Base-by-base conservation (phyloP, 2,888 invertebrate species). In the Horisme vitalbata region DNA sequence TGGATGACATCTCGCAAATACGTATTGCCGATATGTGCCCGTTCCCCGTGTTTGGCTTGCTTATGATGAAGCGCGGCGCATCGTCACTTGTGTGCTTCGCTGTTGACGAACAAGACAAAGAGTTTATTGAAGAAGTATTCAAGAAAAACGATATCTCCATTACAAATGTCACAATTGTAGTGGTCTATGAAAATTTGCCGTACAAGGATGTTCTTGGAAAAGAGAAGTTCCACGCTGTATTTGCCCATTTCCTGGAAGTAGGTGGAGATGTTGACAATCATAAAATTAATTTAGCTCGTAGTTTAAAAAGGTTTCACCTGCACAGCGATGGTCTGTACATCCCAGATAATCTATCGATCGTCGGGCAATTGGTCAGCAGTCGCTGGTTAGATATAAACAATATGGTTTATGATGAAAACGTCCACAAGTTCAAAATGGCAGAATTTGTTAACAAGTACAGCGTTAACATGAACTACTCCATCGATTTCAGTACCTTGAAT, bases 41-140 rank as follows among this genome's bases (percentile, higher is more conserved):
- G 4, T 92, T 94, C 67, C 94, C 94, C 0, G 57, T 93, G 27
- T 90, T 93, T 63, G 93, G 93, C 0, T 67, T 94, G 27, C 71
- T 89, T 39, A 75, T 93, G 69, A 75, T 93, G 11, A 90, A 90
- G 63, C 79, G 86, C 38, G 90, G 91, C 27, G 74, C 77, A 9
- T 69, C 81, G 41, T 77, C 78, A 28, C 64, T 92, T n/a, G 74
- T 82, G 41, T 91, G 90, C 64, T 73, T 75, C 57, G 83, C 83
- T 28, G 77, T 75, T 60, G 80, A 67, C 26, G 41, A 71, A 65
- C 39, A 56, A 15, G 84, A 91, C 46, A 71, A 79, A 59, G 50
- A 63, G n/a, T 83, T 92, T 51, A 75, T 92, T 31, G 62, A 72
- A 36, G 68, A 74, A 58, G 75, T 91, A 12, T 83, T 89, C 10